Base-by-base conservation (phyloP, 2,888 invertebrate genomes). In the Chalcis sispes region DNA sequence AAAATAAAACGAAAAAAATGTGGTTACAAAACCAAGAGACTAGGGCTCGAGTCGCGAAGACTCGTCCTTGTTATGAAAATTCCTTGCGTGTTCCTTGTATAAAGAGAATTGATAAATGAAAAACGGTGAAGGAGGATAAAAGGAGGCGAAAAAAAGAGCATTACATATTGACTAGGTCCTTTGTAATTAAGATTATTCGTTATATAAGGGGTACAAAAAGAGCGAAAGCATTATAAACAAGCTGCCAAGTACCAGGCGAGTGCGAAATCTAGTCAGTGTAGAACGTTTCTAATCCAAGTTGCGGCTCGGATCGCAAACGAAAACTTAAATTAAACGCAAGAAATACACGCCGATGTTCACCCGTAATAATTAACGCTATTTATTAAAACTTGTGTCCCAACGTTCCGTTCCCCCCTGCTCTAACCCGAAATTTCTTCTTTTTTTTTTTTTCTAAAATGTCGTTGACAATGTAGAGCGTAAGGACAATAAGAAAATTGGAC, bases 211-310 rank as follows among this genome's bases (percentile, higher is more conserved):
- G n/a, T n/a, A n/a, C n/a, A n/a, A n/a, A n/a, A n/a, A n/a, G n/a
- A n/a, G n/a, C 72, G 80, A 77, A 71, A 75, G 78, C 80, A 61
- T 72, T 42, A 25, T 13, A 74, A n/a, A n/a, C 20, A 32, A 48
- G 56, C 29, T 67, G 77, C 66, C 56, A 71, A 79, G 67, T 81
- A 77, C 79, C 80, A 27, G 80, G 82, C 79, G 81, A 82, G 82
- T 85, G 82, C 83, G 80, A 79, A 82, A 82, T 84, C 83, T 85
- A 85, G 83, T 85, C 85, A 84, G 65, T 69, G 72, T 54, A 25
- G 36, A 71, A 56, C 25, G 54, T 56, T 62, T 58, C 62, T 25
- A n/a, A 8, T 67, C 72, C 52, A 58, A 36, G 23, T 27, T 56
- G 20, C 10, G n/a, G 27, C 42, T 46, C n/a, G n/a, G n/a, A n/a